Percentiles rank a stretch among this genome's conserved stretches.
Evolutionary conservation across 2,797 vertebrate species (phyloP).

Genomic region (Notolabrus celidotus): DNA sequence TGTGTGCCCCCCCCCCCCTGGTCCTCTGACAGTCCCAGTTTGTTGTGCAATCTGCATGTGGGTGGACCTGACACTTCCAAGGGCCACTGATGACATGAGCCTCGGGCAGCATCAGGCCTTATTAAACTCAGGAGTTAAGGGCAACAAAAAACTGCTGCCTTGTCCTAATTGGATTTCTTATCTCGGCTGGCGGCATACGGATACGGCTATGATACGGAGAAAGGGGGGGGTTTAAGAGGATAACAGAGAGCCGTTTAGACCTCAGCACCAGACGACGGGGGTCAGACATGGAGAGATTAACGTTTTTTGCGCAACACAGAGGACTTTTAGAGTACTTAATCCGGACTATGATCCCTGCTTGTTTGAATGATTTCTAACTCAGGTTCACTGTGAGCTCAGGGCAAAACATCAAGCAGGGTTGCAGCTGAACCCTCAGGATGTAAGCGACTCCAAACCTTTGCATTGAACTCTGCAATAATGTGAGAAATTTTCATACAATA

Average conservation of each 20-base stretch:
- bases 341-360: constrained; percentile 47
- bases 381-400: constrained; percentile 35
- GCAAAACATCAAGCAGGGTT: constrained; percentile 25
- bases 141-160: constrained; percentile 60
- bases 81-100: constrained; percentile 31
- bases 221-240: constrained; percentile 58
- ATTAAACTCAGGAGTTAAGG: constrained; percentile 43
- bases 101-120: constrained; percentile 26
- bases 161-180: constrained; percentile 67
- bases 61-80: constrained; percentile 65
- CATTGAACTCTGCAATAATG: constrained; percentile 3
- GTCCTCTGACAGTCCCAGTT: constrained; percentile 27
- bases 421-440: constrained; percentile 16
- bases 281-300: constrained; percentile 59
- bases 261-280: constrained; percentile 18
- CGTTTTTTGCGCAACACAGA: constrained; percentile 32
- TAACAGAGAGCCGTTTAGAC: constrained; percentile 55
- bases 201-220: constrained; percentile 43
- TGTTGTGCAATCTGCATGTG: constrained; percentile 52
- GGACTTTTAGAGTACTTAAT: constrained; percentile 54
- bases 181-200: constrained; percentile 39
- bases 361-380: constrained; percentile 43
- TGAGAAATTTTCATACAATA: neutral
- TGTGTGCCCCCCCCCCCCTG: constrained; percentile 2
- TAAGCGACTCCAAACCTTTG: constrained; percentile 8